Conservation (phyloP, 2,797 vertebrate species). For the Ctenochaetus hawaiiensis region DNA sequence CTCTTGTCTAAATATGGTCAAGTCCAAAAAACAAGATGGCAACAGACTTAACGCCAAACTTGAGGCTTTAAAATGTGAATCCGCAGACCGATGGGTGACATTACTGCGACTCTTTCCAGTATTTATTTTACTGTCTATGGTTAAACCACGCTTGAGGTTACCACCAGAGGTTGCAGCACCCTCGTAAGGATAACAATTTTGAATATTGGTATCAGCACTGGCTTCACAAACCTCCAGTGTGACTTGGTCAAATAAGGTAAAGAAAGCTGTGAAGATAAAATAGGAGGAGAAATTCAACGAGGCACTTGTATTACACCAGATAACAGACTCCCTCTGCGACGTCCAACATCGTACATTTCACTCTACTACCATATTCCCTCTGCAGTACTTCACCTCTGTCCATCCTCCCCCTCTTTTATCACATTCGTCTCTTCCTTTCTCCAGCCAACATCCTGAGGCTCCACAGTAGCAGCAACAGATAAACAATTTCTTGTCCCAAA, state of each 20-base stretch:
- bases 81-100: no score
- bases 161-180: background rate
- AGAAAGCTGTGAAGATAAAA: conserved; percentile 29
- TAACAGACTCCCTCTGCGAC: conserved; percentile 54
- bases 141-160: background rate
- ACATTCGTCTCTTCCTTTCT: conserved; percentile 4
- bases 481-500: conserved; percentile 21
- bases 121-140: no score
- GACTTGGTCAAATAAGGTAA: conserved; percentile 35
- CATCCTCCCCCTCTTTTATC: conserved; percentile 16
- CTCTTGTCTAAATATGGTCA: no score
- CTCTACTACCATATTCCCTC: conserved; percentile 36
- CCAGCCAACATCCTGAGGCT: conserved; percentile 13
- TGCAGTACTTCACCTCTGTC: conserved; percentile 18
- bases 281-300: conserved; percentile 25
- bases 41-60: no score
- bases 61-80: no score
- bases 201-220: background rate
- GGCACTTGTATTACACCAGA: conserved; percentile 41
- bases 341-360: conserved; percentile 28
- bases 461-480: conserved; percentile 50
- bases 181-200: background rate
- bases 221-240: background rate
- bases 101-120: no score
- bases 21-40: no score